Conservation (phyloP, 2,113 vertebrate genomes). For the Rhineura floridana region DNA sequence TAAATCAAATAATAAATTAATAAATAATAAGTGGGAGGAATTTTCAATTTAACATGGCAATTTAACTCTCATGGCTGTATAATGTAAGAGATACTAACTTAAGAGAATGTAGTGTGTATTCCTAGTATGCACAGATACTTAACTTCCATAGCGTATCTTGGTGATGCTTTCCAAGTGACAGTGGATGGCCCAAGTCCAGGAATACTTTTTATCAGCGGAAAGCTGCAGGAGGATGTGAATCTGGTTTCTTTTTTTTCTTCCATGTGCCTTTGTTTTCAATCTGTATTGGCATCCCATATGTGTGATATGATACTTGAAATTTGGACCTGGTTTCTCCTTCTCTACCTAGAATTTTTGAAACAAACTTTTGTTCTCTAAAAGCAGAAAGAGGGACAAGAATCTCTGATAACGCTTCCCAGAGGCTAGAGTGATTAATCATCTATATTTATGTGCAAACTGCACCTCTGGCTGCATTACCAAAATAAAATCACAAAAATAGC, state of each 20-base stretch:
- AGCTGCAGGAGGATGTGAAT: slow-evolving; percentile 53
- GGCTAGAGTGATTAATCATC: not conserved
- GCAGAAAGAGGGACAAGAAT: slow-evolving; percentile 6
- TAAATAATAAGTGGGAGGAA: too few relatives aligned
- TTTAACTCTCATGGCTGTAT: too few relatives aligned
- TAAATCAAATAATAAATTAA: too few relatives aligned
- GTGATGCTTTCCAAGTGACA: slow-evolving; percentile 33
- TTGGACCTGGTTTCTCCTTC: not conserved
- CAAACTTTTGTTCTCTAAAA: not conserved
- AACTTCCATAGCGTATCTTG: not conserved
- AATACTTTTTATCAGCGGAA: slow-evolving; percentile 67
- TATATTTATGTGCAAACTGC: not conserved
- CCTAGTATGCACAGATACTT: not conserved
- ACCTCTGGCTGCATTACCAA: slow-evolving; percentile 14
- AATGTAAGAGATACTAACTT: too few relatives aligned
- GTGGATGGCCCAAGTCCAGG: not conserved
- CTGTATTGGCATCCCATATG: fast-evolving
- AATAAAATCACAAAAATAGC: not conserved
- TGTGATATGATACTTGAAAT: not conserved
- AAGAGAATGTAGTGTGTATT: not conserved
- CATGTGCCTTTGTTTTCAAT: slow-evolving; percentile 24
- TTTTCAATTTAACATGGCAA: too few relatives aligned
- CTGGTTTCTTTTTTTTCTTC: slow-evolving; percentile 55
- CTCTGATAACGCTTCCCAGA: not conserved
- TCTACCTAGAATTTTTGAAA: not conserved